phyloP scores from a whole-genome alignment of 2,113 vertebrate genomes.

The Erinaceus europaeus region DNA sequence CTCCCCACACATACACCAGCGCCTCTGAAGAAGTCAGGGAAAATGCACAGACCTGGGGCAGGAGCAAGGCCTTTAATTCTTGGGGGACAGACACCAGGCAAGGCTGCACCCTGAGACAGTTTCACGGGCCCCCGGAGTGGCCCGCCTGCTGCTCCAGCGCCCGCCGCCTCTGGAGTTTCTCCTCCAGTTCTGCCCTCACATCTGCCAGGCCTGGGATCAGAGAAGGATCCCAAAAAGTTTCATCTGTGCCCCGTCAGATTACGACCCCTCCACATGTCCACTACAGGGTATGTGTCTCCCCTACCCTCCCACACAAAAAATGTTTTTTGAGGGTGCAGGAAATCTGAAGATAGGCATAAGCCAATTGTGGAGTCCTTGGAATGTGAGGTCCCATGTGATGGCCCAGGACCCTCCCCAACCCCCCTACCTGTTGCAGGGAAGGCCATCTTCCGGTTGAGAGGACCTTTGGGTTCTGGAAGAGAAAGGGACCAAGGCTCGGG shows the following conservation, averaged over 20 bases:
- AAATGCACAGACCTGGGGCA: background rate
- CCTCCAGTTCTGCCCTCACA: constrained; percentile 80
- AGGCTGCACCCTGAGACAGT: fast-evolving
- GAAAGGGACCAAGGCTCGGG: background rate
- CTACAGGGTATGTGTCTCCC: too few relatives aligned
- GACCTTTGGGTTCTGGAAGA: constrained; percentile 36
- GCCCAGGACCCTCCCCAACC: background rate
- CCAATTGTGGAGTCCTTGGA: too few relatives aligned
- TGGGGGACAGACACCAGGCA: background rate
- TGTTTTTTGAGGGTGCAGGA: too few relatives aligned
- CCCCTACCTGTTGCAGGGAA: constrained; percentile 20
- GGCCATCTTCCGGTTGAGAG: background rate
- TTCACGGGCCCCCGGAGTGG: fast-evolving
- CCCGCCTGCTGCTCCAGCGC: background rate
- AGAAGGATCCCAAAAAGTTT: background rate
- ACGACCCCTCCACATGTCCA: too few relatives aligned
- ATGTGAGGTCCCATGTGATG: background rate
- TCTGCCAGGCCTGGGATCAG: background rate
- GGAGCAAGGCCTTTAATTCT: constrained; percentile 33
- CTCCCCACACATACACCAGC: fast-evolving
- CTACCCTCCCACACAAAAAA: too few relatives aligned
- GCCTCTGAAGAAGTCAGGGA: background rate
- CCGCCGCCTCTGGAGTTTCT: constrained; percentile 66
- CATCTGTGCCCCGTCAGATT: background rate
- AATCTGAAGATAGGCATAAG: too few relatives aligned